These are phyloP conservation scores for Micromys minutus DNA, from an alignment of 2,113 vertebrate species.

Conservation along the genomic window DNA sequence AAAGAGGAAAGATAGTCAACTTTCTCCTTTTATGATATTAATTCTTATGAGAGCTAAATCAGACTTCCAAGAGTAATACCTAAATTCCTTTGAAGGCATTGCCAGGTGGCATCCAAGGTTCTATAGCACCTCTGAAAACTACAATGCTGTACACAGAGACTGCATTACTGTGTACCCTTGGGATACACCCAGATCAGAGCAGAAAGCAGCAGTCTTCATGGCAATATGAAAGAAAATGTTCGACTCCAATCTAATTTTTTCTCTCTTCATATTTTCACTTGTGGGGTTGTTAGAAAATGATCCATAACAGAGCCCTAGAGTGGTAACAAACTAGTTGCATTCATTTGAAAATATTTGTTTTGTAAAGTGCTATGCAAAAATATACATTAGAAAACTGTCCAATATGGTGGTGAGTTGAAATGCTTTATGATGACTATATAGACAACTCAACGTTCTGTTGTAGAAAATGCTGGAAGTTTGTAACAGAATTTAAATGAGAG, in stretches of 20 bases:
- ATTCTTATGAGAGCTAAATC: neutral
- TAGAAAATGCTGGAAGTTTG: neutral
- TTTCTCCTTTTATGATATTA: too few species aligned
- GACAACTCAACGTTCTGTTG: neutral
- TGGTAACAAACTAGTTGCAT: neutral
- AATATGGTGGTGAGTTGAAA: neutral
- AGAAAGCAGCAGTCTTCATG: neutral
- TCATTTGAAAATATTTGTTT: neutral
- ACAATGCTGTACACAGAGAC: neutral
- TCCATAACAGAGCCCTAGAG: neutral
- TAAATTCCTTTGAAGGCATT: neutral
- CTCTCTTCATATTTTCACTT: neutral
- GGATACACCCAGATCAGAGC: neutral
- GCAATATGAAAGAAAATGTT: neutral
- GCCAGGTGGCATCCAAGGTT: neutral
- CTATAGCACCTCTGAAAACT: too few species aligned
- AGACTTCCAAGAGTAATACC: too few species aligned
- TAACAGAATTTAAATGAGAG: neutral
- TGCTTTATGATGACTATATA: neutral
- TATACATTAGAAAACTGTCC: neutral
- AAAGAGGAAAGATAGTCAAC: neutral
- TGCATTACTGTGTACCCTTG: neutral
- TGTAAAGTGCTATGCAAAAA: constrained; percentile 12
- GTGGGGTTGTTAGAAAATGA: neutral
- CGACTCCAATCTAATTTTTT: neutral